Percentiles rank a stretch among this genome's conserved stretches.
These are phyloP conservation scores for Kuschelorhynchus macadamiae DNA, from an alignment of 2,888 invertebrate species.

Conservation along the genomic window DNA sequence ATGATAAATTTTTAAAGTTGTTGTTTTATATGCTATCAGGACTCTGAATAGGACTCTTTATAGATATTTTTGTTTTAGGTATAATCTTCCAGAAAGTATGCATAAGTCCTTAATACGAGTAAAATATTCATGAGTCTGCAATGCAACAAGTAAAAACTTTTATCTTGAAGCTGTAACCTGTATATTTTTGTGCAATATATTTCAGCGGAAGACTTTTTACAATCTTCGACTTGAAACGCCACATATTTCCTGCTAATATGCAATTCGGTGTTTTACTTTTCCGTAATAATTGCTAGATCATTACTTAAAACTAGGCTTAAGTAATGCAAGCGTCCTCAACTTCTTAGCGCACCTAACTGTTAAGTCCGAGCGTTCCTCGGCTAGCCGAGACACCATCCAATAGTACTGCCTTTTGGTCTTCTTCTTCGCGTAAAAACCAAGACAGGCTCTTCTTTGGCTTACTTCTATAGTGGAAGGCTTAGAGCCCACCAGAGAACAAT, in stretches of 20 bases:
- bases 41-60: no score
- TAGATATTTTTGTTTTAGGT: no score
- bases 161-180: no score
- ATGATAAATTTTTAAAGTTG: no score
- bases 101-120: no score
- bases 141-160: no score
- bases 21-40: no score
- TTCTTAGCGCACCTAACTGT: conserved; percentile 46
- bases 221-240: no score
- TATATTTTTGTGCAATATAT: no score
- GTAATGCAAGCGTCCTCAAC: conserved; percentile 39
- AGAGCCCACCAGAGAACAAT: conserved; percentile 30
- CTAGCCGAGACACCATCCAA: conserved; percentile 38
- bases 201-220: no score
- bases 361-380: conserved; percentile 43
- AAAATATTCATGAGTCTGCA: no score
- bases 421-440: conserved; percentile 46
- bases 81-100: no score
- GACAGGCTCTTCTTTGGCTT: conserved; percentile 36
- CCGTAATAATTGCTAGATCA: conserved; percentile 22
- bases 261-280: conserved; percentile 12
- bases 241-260: conserved; percentile 12
- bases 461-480: conserved; percentile 44
- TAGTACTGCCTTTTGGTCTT: conserved; percentile 41
- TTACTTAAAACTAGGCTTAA: conserved; percentile 28